These are phyloP conservation scores for Epicauta chinensis DNA, from an alignment of 1,140 invertebrate species.

Conservation along the genomic window DNA sequence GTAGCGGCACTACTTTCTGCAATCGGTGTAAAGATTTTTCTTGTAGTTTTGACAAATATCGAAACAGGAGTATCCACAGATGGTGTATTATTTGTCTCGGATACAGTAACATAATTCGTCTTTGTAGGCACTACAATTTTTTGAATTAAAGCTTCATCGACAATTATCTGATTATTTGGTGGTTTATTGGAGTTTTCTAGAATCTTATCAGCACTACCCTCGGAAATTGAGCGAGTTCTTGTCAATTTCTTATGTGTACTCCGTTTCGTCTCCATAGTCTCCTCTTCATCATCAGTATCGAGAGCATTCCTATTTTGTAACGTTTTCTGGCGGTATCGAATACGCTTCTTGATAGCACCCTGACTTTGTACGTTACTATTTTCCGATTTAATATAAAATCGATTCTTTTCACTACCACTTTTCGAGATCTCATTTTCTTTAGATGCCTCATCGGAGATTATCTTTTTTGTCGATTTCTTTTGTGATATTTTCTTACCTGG, in stretches of 20 bases:
- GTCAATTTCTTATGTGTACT: conserved; percentile 23
- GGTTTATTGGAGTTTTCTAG: not conserved
- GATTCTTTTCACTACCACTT: conserved; percentile 13
- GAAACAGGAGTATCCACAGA: conserved; percentile 37
- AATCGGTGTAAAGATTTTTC: conserved; percentile 68
- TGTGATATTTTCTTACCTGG: conserved; percentile 17
- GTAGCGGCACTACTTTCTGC: conserved; percentile 35
- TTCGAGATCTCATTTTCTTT: conserved; percentile 6
- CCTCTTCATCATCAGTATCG: conserved; percentile 35
- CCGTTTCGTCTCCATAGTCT: conserved; percentile 18
- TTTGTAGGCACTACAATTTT: conserved; percentile 39
- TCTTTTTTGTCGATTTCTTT: conserved; percentile 15
- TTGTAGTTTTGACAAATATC: conserved; percentile 68
- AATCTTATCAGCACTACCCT: conserved; percentile 8
- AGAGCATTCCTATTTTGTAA: conserved; percentile 21
- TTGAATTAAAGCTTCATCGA: conserved; percentile 24
- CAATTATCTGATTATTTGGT: conserved; percentile 4
- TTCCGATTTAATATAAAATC: conserved; percentile 21
- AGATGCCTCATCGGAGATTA: conserved; percentile 17
- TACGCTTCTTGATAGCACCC: conserved; percentile 38
- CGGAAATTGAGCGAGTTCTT: conserved; percentile 19
- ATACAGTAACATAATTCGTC: conserved; percentile 19
- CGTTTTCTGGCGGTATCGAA: conserved; percentile 32
- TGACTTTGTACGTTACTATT: conserved; percentile 21
- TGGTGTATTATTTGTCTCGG: conserved; percentile 18